A percentile compares a stretch with the other conserved stretches of the same genome.
phyloP scores from a whole-genome alignment of 2,113 vertebrate species.

The Pholis gunnellus region DNA sequence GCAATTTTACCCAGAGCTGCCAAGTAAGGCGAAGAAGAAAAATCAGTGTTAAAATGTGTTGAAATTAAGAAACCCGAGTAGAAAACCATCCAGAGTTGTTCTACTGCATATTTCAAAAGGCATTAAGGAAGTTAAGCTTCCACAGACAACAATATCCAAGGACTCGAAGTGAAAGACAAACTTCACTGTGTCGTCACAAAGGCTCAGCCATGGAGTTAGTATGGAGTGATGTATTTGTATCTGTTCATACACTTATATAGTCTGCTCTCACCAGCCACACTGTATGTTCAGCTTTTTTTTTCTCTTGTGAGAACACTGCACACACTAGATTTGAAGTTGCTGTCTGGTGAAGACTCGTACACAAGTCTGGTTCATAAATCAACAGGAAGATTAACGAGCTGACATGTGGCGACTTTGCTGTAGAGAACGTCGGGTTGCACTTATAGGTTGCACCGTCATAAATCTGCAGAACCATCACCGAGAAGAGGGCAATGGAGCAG shows the following conservation, averaged over 20 bases:
- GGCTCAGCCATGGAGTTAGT: neutral
- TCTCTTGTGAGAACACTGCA: neutral
- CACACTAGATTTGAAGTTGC: neutral
- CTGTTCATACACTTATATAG: neutral
- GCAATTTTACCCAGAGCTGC: neutral
- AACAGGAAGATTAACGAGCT: neutral
- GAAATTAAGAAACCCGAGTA: constrained; percentile 27
- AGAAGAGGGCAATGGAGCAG: neutral
- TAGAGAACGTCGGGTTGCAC: neutral
- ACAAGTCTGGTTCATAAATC: constrained; percentile 8
- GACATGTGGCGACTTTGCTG: neutral
- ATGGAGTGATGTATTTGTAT: neutral
- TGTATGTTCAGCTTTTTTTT: neutral
- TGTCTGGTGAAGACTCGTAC: neutral
- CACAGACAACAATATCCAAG: neutral
- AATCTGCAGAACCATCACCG: neutral
- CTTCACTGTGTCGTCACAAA: constrained; percentile 3
- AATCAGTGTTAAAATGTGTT: neutral
- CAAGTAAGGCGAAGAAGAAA: neutral
- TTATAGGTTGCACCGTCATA: neutral
- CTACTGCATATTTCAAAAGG: constrained; percentile 27
- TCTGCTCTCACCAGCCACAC: neutral
- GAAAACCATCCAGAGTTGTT: constrained; percentile 29
- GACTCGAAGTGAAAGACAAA: constrained; percentile 1
- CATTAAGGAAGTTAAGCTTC: neutral